Evolutionary conservation across 2,888 invertebrate genomes (phyloP).

Genomic region (Mythimna loreyi): DNA sequence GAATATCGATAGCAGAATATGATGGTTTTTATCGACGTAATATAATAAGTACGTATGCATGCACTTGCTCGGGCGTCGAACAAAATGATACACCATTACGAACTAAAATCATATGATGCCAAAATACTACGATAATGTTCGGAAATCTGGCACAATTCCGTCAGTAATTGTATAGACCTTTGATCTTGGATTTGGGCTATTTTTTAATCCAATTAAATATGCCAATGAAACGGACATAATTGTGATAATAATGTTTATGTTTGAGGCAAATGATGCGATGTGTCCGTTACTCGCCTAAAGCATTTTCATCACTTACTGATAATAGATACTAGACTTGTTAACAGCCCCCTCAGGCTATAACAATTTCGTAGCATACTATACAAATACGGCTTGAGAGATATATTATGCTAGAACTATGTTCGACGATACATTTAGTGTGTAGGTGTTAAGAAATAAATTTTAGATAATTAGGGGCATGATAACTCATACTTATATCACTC

Average conservation of each 20-base stretch:
- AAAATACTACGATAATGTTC: conserved; percentile 71
- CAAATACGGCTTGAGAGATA: conserved; percentile 47
- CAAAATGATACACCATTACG: conserved; percentile 80
- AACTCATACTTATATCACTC: conserved; percentile 9
- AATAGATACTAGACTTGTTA: conserved; percentile 27
- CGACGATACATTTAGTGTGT: conserved; percentile 9
- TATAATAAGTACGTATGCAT: conserved; percentile 80
- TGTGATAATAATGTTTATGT: conserved; percentile 41
- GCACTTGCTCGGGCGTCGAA: conserved; percentile 77
- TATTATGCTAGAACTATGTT: conserved; percentile 23
- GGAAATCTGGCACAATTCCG: conserved; percentile 70
- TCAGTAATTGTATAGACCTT: conserved; percentile 75
- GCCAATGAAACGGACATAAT: conserved; percentile 53
- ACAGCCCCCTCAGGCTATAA: conserved; percentile 42
- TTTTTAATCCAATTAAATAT: conserved; percentile 56
- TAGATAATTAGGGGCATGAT: conserved; percentile 9
- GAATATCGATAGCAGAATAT: not conserved
- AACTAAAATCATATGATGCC: conserved; percentile 77
- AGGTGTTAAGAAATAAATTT: conserved; percentile 43
- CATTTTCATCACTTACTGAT: conserved; percentile 58
- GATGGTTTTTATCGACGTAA: conserved; percentile 49
- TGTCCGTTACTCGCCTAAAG: conserved; percentile 46
- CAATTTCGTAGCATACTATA: conserved; percentile 38
- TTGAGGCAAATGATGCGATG: conserved; percentile 33
- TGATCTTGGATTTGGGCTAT: conserved; percentile 73